Evolutionary conservation across 1,140 invertebrate genomes (phyloP).

Genomic region (Ephestia elutella): DNA sequence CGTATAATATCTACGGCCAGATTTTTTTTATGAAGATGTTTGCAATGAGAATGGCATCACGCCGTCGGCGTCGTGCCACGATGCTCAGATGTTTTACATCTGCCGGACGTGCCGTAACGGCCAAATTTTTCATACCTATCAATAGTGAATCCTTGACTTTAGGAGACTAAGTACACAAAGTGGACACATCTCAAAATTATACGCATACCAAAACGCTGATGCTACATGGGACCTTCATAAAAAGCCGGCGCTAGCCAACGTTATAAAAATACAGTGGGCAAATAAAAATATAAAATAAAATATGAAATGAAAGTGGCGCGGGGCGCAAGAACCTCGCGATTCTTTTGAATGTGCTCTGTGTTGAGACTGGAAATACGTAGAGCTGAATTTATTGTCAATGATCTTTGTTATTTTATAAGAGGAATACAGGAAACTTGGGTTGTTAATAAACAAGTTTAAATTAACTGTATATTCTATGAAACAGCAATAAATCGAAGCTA

Average conservation of each 20-base stretch:
- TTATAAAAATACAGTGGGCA: conserved; percentile 64
- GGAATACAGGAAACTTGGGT: no score
- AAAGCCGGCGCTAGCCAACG: conserved; percentile 47
- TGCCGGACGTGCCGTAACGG: no score
- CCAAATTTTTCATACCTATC: neutral
- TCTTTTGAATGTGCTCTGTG: conserved; percentile 62
- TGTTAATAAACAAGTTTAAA: no score
- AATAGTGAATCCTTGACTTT: neutral
- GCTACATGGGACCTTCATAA: conserved; percentile 39
- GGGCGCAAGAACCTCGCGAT: conserved; percentile 60
- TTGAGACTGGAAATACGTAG: conserved; percentile 21
- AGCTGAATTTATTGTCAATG: conserved; percentile 17
- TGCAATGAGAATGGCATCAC: no score
- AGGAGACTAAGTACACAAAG: conserved; percentile 7
- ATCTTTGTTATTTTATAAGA: no score
- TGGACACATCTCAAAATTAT: conserved; percentile 15
- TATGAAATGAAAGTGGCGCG: conserved; percentile 68
- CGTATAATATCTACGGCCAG: no score
- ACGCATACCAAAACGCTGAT: conserved; percentile 53
- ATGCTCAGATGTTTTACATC: no score
- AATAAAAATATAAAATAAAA: conserved; percentile 72
- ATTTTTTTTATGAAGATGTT: no score
- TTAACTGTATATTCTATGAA: no score
- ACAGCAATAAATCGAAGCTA: no score
- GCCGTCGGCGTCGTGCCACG: no score